Base-by-base conservation (phyloP, 2,797 vertebrate genomes). In the Acridotheres tristis region DNA sequence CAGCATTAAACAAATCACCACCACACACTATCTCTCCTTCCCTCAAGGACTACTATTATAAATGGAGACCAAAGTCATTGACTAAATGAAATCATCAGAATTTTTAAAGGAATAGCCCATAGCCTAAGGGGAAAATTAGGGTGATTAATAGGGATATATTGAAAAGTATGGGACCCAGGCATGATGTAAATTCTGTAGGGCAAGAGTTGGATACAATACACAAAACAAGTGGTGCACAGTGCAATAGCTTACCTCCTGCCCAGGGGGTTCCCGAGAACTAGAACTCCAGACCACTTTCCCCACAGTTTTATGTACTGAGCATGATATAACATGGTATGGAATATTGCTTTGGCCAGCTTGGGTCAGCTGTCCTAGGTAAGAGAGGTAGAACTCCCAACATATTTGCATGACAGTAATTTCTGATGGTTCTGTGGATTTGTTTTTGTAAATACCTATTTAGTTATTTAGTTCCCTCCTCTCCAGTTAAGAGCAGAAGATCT, bases 111-210 rank as follows among this genome's bases (percentile, higher is more conserved):
- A 15, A 26, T n/a, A 23, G 6, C 5, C 20, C 13, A 22, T 9
- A 38, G 5, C 9, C 7, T 29, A 43, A 43, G 17, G 11, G 26
- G 23, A 62, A 68, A 23, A 43, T 20, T 0, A 0, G 34, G 18
- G 10, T 62, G 17, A 53, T 32, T 40, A 75, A 42, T 48, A 1
- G 3, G 16, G 13, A 34, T 51, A 20, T 34, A 32, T 27, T 27
- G 22, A 40, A 34, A 63, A 75, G 4, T 47, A 25, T 29, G 30
- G 13, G 30, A 42, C 4, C 4, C 16, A 53, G 17, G 15, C 15
- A 53, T 13, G 6, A 45, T 21, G 21, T 10, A 26, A 62, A 63
- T 27, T 16, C 10, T 63, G 10, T 7, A 63, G 18, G 36, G 13
- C 42, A 58, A 53, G 10, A 2, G 5, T 17, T 51, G 32, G 15